phyloP scores from a whole-genome alignment of 2,888 invertebrate species.

The Ditylenchus weischeri region DNA sequence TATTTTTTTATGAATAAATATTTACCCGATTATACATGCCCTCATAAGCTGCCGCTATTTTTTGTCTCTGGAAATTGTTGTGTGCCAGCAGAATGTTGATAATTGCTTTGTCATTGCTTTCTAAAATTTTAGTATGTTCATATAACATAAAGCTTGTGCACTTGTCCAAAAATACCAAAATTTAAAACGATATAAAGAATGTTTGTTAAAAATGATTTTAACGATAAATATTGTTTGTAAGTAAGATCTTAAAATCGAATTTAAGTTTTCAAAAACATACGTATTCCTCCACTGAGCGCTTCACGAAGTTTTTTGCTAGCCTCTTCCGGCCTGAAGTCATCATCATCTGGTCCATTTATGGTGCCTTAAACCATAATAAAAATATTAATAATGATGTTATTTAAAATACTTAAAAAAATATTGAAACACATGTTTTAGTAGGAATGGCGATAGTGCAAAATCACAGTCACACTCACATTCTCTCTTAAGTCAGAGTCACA shows the following conservation, averaged over 20 bases:
- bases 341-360: slow-evolving; percentile 50
- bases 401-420: no score
- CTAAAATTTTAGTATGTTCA: slow-evolving; percentile 28
- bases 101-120: slow-evolving; percentile 52
- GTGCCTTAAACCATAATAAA: slow-evolving; percentile 54
- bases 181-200: no score
- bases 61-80: slow-evolving; percentile 57
- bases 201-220: no score
- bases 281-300: slow-evolving; percentile 48
- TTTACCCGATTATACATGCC: slow-evolving; percentile 52
- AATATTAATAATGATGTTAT: slow-evolving; percentile 37
- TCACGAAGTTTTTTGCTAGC: slow-evolving; percentile 48
- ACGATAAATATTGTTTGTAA: no score
- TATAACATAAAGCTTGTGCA: no score
- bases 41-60: slow-evolving; percentile 54
- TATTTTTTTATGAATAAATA: neutral
- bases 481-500: no score
- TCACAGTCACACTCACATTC: no score
- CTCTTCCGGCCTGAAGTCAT: slow-evolving; percentile 55
- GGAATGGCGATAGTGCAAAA: no score
- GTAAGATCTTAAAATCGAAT: no score
- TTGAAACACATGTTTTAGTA: no score
- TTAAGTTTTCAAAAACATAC: slow-evolving; percentile 16
- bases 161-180: no score
- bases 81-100: slow-evolving; percentile 51